Percentiles rank a stretch among this genome's conserved stretches.
phyloP scores from a whole-genome alignment of 2,113 vertebrate genomes.

The Galbula dea region DNA sequence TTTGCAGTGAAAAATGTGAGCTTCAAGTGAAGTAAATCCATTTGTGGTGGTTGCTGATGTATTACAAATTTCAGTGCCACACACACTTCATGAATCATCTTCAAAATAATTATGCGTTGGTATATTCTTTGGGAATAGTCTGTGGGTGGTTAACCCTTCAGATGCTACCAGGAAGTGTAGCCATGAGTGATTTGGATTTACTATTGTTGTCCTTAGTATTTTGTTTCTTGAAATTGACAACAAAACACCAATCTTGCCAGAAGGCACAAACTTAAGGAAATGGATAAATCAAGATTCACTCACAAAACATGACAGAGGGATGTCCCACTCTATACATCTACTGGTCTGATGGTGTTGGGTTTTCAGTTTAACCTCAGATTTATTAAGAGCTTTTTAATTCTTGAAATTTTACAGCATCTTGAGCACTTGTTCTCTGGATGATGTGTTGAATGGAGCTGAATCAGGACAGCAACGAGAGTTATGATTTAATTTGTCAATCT shows the following conservation, averaged over 20 bases:
- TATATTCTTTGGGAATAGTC: neutral
- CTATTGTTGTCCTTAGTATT: no score
- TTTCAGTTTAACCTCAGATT: neutral
- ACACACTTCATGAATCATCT: neutral
- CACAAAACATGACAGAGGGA: neutral
- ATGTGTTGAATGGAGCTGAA: neutral
- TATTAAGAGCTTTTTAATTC: neutral
- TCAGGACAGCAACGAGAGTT: neutral
- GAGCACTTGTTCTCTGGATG: neutral
- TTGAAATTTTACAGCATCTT: neutral
- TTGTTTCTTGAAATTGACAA: neutral
- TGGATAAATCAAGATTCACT: neutral
- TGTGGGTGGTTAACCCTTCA: neutral
- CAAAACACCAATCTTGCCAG: neutral
- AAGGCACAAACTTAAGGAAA: neutral
- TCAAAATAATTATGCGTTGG: neutral
- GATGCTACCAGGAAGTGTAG: neutral
- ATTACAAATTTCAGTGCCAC: neutral
- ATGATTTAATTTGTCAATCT: neutral
- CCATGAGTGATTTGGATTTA: neutral
- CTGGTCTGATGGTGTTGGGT: neutral
- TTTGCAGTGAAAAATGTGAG: constrained; percentile 32
- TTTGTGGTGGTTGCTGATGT: neutral
- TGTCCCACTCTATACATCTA: rapidly evolving
- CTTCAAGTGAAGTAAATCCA: neutral